Base-by-base conservation (phyloP, 2,113 vertebrate species). In the Psettodes erumei region DNA sequence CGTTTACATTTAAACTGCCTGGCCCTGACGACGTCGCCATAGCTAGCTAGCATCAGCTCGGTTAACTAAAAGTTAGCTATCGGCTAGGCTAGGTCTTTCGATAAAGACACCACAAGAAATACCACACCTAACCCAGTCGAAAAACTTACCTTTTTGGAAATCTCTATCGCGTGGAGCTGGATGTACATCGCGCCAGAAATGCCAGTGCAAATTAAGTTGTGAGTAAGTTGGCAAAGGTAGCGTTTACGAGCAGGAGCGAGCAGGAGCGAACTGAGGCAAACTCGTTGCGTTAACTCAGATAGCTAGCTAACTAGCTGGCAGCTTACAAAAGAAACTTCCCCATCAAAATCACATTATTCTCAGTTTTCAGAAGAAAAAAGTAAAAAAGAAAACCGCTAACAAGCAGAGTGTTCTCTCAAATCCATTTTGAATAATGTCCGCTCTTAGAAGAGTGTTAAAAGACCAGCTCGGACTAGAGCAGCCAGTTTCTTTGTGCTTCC, bases 401-500 rank as follows among this genome's bases (percentile, higher is more conserved):
- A 15, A 7, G 32, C 45, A 1, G 10, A 2, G 2, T 16, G 62
- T 37, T 37, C 38, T 18, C 50, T 35, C 55, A 10, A 12, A 18
- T 64, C 54, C 63, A 59, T 70, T 48, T 48, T 2, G 15, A 75
- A 5, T 35, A 25, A 0, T 67, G 50, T 40, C 68, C 9, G 23
- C 16, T 59, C 47, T 64, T 55, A 13, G 23, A n/a, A 48, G 47
- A 19, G 37, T 87, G 42, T 88, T 77, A 65, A 75, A 83, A 76
- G 5, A 83, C 33, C 66, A 64, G 1, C 68, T 53, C 43, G 51
- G 63, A 82, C 47, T 71, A 48, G 68, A 77, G 70, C 73, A 72
- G 65, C 35, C 79, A 38, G 67, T 90, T 91, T 93, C 92, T 94
- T 93, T 92, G 89, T 93, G 92, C 86, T 90, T 91, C 88, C 90